These are phyloP conservation scores for Pristionchus maxplancki DNA, from an alignment of 2,888 invertebrate species.

Conservation along the genomic window DNA sequence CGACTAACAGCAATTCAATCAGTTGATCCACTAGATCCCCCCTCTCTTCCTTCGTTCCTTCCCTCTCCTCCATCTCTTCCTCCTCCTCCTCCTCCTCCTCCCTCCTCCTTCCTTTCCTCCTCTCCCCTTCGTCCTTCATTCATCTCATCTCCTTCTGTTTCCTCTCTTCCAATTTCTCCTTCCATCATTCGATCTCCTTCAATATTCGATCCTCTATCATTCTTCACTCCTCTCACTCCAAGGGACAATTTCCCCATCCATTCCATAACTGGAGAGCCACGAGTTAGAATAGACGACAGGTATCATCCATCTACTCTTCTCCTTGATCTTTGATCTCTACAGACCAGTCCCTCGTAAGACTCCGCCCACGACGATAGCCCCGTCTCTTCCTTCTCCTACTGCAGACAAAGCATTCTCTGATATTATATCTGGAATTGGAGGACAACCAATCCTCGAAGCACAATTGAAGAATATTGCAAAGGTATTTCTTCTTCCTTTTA, in stretches of 20 bases:
- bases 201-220: not conserved
- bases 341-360: not conserved
- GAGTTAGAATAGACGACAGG: constrained; percentile 37
- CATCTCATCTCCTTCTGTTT: constrained; percentile 41
- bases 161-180: constrained; percentile 36
- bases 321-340: constrained; percentile 18
- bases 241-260: not conserved
- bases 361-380: not conserved
- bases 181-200: constrained; percentile 31
- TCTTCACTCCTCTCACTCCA: constrained; percentile 30
- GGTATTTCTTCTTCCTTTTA: not conserved
- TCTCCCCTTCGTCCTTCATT: constrained; percentile 27
- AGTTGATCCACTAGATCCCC: not conserved
- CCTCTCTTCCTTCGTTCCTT: not conserved
- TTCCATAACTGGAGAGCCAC: constrained; percentile 23
- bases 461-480: constrained; percentile 49
- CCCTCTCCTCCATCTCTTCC: not conserved
- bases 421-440: constrained; percentile 39
- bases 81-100: not conserved
- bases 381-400: not conserved
- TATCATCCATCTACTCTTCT: not conserved
- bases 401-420: not conserved
- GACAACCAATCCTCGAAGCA: constrained; percentile 48
- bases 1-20: constrained; percentile 42
- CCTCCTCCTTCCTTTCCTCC: not conserved